Evolutionary conservation across 1,140 invertebrate species (phyloP).

Genomic region (Ceratina japonica): DNA sequence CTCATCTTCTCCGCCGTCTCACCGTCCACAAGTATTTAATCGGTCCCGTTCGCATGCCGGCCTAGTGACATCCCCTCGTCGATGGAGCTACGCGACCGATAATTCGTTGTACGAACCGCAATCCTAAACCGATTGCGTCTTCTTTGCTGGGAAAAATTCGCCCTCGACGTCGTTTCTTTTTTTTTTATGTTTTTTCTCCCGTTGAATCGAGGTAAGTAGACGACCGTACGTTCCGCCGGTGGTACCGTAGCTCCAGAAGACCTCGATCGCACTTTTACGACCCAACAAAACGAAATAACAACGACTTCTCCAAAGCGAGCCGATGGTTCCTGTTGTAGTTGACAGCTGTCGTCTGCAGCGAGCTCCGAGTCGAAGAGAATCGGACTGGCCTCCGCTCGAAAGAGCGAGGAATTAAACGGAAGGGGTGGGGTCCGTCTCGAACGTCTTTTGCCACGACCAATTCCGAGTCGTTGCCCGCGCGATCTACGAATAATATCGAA

Average conservation of each 20-base stretch:
- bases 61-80: constrained; percentile 41
- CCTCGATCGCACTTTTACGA: constrained; percentile 57
- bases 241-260: constrained; percentile 53
- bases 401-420: constrained; percentile 14
- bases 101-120: background rate
- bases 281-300: constrained; percentile 55
- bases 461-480: background rate
- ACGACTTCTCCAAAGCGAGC: constrained; percentile 65
- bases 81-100: constrained; percentile 50
- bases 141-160: background rate
- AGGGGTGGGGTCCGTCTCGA: background rate
- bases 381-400: constrained; percentile 58
- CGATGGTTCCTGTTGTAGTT: constrained; percentile 65
- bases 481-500: background rate
- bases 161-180: background rate
- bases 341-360: constrained; percentile 78
- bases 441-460: constrained; percentile 9
- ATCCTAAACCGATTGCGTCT: too few species aligned
- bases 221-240: background rate
- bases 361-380: constrained; percentile 67
- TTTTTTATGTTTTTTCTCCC: background rate
- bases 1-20: background rate
- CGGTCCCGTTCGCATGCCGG: constrained; percentile 52
- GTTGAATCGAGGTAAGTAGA: constrained; percentile 33
- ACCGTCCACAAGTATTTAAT: background rate